Conservation (phyloP, 2,113 vertebrate species). For the Antennarius striatus region DNA sequence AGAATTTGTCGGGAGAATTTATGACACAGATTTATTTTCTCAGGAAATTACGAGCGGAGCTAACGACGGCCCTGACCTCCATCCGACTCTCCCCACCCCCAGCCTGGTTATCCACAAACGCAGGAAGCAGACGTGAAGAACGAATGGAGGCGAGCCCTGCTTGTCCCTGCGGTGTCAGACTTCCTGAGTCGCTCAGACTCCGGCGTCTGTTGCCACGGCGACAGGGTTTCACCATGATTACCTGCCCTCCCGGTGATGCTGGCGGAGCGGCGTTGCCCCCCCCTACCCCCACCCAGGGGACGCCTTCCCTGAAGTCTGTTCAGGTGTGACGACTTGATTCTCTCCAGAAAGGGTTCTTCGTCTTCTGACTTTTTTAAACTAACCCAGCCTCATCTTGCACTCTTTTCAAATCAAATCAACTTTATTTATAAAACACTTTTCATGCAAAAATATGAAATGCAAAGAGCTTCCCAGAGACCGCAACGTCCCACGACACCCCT, state of each 20-base stretch:
- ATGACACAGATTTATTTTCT: neutral
- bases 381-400: too few species aligned
- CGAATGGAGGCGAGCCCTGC: neutral
- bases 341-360: too few species aligned
- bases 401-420: too few species aligned
- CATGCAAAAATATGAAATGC: too few species aligned
- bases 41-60: conserved; percentile 11
- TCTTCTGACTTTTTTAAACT: too few species aligned
- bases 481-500: too few species aligned
- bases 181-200: conserved; percentile 15
- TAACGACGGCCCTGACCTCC: conserved; percentile 3
- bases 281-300: conserved; percentile 2
- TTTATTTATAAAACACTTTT: too few species aligned
- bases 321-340: too few species aligned
- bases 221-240: conserved; percentile 18
- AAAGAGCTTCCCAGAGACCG: too few species aligned
- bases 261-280: conserved; percentile 15
- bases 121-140: conserved; percentile 29
- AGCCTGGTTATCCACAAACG: conserved; percentile 24
- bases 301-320: neutral
- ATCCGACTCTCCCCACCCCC: neutral
- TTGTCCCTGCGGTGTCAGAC: neutral
- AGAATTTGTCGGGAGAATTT: neutral
- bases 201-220: conserved; percentile 19
- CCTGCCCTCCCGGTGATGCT: conserved; percentile 1